Evolutionary conservation across 2,113 vertebrate genomes (phyloP).

Genomic region (Cryptotis parvus): DNA sequence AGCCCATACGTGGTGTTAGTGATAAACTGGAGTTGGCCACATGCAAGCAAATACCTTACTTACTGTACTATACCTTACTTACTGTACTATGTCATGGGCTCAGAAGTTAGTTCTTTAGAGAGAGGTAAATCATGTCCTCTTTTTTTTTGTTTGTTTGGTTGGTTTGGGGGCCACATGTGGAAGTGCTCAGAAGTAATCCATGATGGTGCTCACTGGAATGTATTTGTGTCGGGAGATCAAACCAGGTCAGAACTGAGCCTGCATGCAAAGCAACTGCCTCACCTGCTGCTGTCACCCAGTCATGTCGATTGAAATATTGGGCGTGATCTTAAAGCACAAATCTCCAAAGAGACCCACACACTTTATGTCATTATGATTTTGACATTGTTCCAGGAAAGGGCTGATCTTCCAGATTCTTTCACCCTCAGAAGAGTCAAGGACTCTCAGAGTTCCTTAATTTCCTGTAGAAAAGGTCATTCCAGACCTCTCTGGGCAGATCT

Average conservation of each 20-base stretch:
- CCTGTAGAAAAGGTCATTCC: not conserved
- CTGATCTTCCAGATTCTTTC: conserved; percentile 30
- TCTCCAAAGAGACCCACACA: not conserved
- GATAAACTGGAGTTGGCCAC: no score
- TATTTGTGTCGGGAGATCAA: no score
- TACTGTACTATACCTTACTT: no score
- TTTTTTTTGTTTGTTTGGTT: no score
- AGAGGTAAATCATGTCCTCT: not conserved
- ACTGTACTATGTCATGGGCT: no score
- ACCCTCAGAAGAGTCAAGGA: not conserved
- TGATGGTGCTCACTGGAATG: no score
- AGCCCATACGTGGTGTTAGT: no score
- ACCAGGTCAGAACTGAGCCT: no score
- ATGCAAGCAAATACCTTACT: no score
- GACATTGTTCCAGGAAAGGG: not conserved
- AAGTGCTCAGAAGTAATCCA: no score
- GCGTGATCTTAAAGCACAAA: conserved; percentile 28
- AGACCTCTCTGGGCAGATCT: not conserved
- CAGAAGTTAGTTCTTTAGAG: not conserved
- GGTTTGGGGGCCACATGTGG: no score
- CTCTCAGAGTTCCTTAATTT: not conserved
- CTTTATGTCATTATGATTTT: not conserved
- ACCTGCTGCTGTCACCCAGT: not conserved
- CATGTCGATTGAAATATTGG: not conserved
- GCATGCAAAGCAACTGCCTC: not conserved